Base-by-base conservation (phyloP, 1,140 invertebrate species). In the Drosophila takahashii region DNA sequence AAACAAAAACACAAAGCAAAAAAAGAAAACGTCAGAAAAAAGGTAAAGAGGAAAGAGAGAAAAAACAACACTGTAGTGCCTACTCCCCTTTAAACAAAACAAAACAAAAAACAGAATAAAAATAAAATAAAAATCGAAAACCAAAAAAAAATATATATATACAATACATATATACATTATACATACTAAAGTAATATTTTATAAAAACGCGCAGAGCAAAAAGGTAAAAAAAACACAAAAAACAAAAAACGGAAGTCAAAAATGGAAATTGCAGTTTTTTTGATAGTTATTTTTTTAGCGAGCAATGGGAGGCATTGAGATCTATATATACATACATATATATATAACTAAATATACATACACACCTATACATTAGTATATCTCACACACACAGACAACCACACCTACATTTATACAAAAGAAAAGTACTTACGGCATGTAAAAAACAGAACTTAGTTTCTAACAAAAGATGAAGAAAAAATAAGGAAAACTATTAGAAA, bases 171-270 rank as follows among this genome's bases (percentile, higher is more conserved):
- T 81, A 90, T 84, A 90, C 71, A 78, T 72, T 77, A 87, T 84
- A 90, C 83, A 86, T 86, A 79, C 75, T 86, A 71, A 86, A 79
- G 64, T 89, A 91, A 89, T 90, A 86, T 90, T 90, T 89, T 91
- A 91, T 86, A 91, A 85, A 89, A 81, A 70, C 22, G 56, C 50
- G 37, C 47, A 65, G 56, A 47, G 58, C 9, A 57, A 58, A 72
- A 72, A 73, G 42, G 11, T 52, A 62, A 66, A 58, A 56, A 39
- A 58, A 44, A 56, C 45, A 36, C 47, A 58, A 48, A 47, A 50
- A 44, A n/a, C 47, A 62, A 51, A 22, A 47, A 64, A 50, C 67
- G 52, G 32, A 87, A 89, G 76, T 85, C 72, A 85, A 62, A 75
- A 81, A 42, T 29, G 72, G 77, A 66, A 77, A 81, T 79, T 79